A percentile compares a stretch with the other conserved stretches of the same genome.
Conservation (phyloP, 2,113 vertebrate genomes). For the Oreocharis arfaki region DNA sequence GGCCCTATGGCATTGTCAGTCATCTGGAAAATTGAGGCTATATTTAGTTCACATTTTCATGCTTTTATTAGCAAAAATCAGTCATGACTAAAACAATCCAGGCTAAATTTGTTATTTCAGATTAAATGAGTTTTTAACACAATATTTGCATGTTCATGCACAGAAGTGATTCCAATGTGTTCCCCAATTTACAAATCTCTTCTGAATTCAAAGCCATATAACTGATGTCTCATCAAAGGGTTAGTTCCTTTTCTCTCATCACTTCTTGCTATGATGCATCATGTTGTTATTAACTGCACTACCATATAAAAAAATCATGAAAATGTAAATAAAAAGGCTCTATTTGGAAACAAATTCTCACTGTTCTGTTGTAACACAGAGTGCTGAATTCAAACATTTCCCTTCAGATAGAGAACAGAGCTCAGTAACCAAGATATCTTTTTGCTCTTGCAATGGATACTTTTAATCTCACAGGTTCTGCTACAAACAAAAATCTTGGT, state of each 20-base stretch:
- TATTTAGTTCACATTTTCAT: constrained; percentile 50
- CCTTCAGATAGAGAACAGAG: background rate
- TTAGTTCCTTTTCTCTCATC: background rate
- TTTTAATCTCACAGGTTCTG: background rate
- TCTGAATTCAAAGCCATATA: background rate
- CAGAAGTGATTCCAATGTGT: background rate
- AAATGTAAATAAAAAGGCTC: background rate
- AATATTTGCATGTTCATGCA: constrained; percentile 5
- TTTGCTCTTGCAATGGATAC: background rate
- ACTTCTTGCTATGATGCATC: background rate
- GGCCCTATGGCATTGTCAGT: constrained; percentile 31
- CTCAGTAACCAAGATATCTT: background rate
- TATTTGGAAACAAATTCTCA: background rate
- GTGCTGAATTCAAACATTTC: background rate
- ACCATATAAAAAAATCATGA: background rate
- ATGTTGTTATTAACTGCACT: background rate
- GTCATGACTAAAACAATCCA: background rate
- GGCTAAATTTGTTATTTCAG: constrained; percentile 12
- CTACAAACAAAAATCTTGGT: background rate
- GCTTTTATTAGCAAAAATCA: constrained; percentile 49
- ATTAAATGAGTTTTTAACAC: constrained; percentile 1
- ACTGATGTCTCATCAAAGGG: background rate
- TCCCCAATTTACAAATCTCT: background rate
- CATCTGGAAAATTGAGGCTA: constrained; percentile 38
- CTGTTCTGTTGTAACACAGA: background rate